phyloP scores from a whole-genome alignment of 2,888 invertebrate species.

The Melitaea athalia region DNA sequence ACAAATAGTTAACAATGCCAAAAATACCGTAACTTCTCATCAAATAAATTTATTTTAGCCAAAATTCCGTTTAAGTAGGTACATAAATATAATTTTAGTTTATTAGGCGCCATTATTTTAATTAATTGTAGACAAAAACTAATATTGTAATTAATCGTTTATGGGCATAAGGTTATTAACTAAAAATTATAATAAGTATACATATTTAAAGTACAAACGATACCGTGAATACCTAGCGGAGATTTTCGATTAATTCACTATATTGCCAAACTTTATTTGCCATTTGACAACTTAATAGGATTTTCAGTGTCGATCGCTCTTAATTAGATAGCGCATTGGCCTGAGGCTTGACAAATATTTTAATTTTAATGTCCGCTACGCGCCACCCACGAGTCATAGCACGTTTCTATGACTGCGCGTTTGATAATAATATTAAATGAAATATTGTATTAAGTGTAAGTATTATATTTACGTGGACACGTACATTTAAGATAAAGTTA shows the following conservation, averaged over 20 bases:
- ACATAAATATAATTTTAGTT: neutral
- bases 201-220: slow-evolving; percentile 15
- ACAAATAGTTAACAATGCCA: neutral
- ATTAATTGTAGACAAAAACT: slow-evolving; percentile 9
- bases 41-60: neutral
- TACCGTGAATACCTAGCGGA: slow-evolving; percentile 29
- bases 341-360: slow-evolving; percentile 59
- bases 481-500: too few species aligned
- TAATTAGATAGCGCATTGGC: slow-evolving; percentile 57
- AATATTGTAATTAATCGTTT: slow-evolving; percentile 12
- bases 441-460: too few species aligned
- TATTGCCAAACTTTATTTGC: slow-evolving; percentile 55
- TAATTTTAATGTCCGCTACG: slow-evolving; percentile 55
- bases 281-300: slow-evolving; percentile 64
- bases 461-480: too few species aligned
- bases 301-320: slow-evolving; percentile 57
- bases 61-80: neutral
- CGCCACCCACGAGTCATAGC: slow-evolving; percentile 59
- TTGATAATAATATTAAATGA: slow-evolving; percentile 17
- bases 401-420: slow-evolving; percentile 45
- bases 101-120: neutral
- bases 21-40: neutral
- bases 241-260: slow-evolving; percentile 43
- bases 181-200: slow-evolving; percentile 7
- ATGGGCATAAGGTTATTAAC: neutral